phyloP scores from a whole-genome alignment of 1,140 invertebrate species.

The Solen grandis region DNA sequence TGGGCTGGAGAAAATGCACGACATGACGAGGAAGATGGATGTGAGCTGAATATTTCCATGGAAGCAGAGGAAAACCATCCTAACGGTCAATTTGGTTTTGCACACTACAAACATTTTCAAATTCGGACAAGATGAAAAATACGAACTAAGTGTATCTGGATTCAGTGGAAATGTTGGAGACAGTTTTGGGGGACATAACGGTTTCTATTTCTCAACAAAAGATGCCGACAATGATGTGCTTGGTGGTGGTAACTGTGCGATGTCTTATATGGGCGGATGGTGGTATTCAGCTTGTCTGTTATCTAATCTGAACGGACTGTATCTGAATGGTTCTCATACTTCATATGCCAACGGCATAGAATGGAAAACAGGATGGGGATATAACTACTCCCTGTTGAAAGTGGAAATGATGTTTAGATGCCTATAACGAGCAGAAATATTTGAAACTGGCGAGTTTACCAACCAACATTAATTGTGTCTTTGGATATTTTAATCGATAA shows the following conservation, averaged over 20 bases:
- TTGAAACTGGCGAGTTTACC: no score
- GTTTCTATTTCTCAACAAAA: not conserved
- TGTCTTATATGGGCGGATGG: not conserved
- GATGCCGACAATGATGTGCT: slow-evolving; percentile 13
- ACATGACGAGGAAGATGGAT: not conserved
- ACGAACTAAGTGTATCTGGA: not conserved
- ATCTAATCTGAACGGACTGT: slow-evolving; percentile 2
- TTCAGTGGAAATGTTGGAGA: not conserved
- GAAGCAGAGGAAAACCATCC: not conserved
- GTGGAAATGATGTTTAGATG: no score
- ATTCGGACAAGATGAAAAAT: not conserved
- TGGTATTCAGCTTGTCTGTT: slow-evolving; percentile 2
- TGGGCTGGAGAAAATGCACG: slow-evolving; percentile 60
- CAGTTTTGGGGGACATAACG: not conserved
- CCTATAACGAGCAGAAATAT: no score
- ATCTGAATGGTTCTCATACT: not conserved
- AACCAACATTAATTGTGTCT: no score
- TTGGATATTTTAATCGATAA: no score
- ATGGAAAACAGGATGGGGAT: slow-evolving; percentile 2
- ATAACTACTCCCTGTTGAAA: slow-evolving; percentile 25
- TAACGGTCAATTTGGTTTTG: not conserved
- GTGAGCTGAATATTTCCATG: not conserved
- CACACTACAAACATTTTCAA: not conserved
- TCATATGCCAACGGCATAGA: not conserved
- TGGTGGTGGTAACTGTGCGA: not conserved